These are phyloP conservation scores for Tachypleus tridentatus DNA, from an alignment of 1,140 invertebrate genomes.

Conservation along the genomic window DNA sequence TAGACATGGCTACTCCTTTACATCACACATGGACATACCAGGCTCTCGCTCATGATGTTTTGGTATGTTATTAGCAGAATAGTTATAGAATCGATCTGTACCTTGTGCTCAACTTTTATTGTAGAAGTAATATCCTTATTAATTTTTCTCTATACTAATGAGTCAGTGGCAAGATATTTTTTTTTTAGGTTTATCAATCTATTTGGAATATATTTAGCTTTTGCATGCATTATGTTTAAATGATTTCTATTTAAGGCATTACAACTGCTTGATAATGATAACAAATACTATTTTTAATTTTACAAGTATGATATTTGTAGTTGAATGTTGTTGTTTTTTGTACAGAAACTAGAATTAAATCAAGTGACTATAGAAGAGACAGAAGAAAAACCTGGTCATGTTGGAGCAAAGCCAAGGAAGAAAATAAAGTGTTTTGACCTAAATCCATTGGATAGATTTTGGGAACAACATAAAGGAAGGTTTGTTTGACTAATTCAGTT, in stretches of 20 bases:
- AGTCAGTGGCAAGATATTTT: not conserved
- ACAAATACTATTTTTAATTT: not conserved
- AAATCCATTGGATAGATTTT: slow-evolving; percentile 77
- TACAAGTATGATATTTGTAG: slow-evolving; percentile 3
- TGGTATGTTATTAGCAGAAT: slow-evolving; percentile 31
- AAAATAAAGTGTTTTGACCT: slow-evolving; percentile 86
- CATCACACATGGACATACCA: slow-evolving; percentile 99
- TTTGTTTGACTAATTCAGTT: slow-evolving; percentile 7
- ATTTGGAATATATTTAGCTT: slow-evolving; percentile 4
- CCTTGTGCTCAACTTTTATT: no score
- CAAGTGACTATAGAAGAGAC: slow-evolving; percentile 63
- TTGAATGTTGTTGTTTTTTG: slow-evolving; percentile 12
- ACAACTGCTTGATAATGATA: not conserved
- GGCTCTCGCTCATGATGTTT: slow-evolving; percentile 86
- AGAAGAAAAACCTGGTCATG: slow-evolving; percentile 34
- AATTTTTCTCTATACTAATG: not conserved
- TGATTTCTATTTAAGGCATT: no score
- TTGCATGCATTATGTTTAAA: not conserved
- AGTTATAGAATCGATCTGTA: no score
- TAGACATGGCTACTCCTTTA: slow-evolving; percentile 93
- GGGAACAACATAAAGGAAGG: slow-evolving; percentile 77
- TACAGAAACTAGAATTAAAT: slow-evolving; percentile 69
- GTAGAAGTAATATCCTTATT: not conserved
- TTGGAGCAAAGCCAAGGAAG: slow-evolving; percentile 28
- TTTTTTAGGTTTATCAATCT: not conserved